Conservation (phyloP, 1,140 invertebrate genomes). For the Penaeus chinensis region DNA sequence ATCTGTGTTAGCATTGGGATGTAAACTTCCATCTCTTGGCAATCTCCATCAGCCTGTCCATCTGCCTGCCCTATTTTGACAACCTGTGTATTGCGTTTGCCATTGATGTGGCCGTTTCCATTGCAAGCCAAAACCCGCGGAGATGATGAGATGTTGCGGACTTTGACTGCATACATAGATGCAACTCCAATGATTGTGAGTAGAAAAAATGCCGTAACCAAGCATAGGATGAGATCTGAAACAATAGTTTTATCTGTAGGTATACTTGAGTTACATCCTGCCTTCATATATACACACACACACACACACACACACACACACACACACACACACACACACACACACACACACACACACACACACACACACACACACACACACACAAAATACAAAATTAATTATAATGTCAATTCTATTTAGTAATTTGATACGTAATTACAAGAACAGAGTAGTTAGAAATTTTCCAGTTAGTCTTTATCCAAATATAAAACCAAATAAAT, state of each 20-base stretch:
- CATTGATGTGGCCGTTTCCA: constrained; percentile 51
- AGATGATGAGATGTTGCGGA: constrained; percentile 42
- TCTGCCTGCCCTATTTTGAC: constrained; percentile 30
- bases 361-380: too few species aligned
- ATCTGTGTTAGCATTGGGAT: constrained; percentile 63
- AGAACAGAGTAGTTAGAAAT: too few species aligned
- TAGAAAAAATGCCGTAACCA: constrained; percentile 41
- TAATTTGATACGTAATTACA: too few species aligned
- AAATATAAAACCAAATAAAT: too few species aligned
- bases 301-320: too few species aligned
- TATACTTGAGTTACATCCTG: background rate
- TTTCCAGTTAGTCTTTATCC: too few species aligned
- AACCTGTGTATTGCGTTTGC: constrained; percentile 39
- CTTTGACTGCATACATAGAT: constrained; percentile 28
- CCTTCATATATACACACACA: too few species aligned
- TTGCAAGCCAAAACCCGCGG: constrained; percentile 46
- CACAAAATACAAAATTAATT: too few species aligned
- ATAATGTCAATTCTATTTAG: too few species aligned
- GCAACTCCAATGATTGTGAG: constrained; percentile 26
- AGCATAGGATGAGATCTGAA: constrained; percentile 46
- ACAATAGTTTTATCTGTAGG: background rate
- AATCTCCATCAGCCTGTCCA: constrained; percentile 40
- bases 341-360: too few species aligned
- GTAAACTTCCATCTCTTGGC: constrained; percentile 62
- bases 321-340: too few species aligned